Evolutionary conservation across 2,113 vertebrate genomes (phyloP).

Genomic region (Stegostoma tigrinum): DNA sequence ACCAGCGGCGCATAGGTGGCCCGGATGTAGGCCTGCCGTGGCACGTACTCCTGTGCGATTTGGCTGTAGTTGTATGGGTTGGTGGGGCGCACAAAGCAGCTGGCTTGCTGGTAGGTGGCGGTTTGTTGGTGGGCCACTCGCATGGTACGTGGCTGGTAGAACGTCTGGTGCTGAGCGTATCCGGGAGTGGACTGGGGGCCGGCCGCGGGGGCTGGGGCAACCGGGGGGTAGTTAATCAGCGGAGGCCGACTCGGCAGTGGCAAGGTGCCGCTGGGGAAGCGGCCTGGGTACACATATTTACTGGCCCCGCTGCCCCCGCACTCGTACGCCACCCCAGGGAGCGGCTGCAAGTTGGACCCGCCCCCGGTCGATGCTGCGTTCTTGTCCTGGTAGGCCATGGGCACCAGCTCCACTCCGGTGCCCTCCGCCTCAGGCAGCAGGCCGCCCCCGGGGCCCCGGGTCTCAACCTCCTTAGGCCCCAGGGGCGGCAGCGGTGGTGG

Average conservation of each 20-base stretch:
- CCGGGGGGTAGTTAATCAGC: slow-evolving; percentile 9
- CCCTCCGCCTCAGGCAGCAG: not conserved
- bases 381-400: not conserved
- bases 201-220: not conserved
- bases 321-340: not conserved
- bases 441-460: not conserved
- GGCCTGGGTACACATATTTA: not conserved
- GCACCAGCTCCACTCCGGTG: not conserved
- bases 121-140: not conserved
- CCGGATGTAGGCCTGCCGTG: slow-evolving; percentile 40
- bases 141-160: not conserved
- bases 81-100: not conserved
- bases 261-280: not conserved
- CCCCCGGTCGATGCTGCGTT: no score
- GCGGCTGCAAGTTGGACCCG: not conserved
- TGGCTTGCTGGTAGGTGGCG: not conserved
- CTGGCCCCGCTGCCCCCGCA: not conserved
- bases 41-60: slow-evolving; percentile 45
- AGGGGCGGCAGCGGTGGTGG: no score
- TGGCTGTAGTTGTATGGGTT: slow-evolving; percentile 48
- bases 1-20: slow-evolving; percentile 44
- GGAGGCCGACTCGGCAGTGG: not conserved
- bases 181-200: not conserved
- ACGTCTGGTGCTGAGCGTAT: slow-evolving; percentile 5
- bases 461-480: not conserved